Evolutionary conservation across 1,140 invertebrate genomes (phyloP), one percentile per base, ranked within the genome.

Genomic region (Drepana arcuata): DNA sequence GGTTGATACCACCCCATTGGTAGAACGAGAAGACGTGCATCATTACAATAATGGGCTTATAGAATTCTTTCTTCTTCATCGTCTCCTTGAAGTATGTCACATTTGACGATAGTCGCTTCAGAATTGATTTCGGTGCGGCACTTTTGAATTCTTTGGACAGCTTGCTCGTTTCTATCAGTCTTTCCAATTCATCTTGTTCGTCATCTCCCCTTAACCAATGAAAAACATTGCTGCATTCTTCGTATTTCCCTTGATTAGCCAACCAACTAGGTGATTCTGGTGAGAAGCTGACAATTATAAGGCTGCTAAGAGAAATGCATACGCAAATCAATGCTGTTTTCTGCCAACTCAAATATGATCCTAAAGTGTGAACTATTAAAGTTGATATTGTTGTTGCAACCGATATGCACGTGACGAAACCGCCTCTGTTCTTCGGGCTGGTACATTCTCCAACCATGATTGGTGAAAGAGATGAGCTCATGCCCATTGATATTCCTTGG

Each of bases 191-290:
- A 0, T 59, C 53, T 28, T 79, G 62, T 36, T 72, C 66, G 0
- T 56, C 59, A 12, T 66, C 34, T 10, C 85, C 85, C 53, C 85
- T 55, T 0, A 83, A 51, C 85, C 77, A 83, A 18, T 44, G 29
- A 34, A 86, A 88, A 0, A 80, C 57, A 11, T 57, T 38, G 34
- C 71, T 45, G 1, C 86, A 87, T 29, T 84, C 58, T 6, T 83
- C 60, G 2, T 73, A 58, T 25, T 57, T 59, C n/a, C 81, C 84
- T 51, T 83, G 81, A 13, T 83, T 63, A 1, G 86, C 65, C 24
- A 90, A 58, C 88, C 89, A 92, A 14, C 87, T 82, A 2, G 91
- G 91, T 21, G 90, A 90, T 71, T 93, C 91, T 0, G 89, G 89
- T 1, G 86, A 69, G 23, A 86, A 86, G 1, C 77, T 54, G 6